phyloP scores from a whole-genome alignment of 2,797 vertebrate genomes.

The Petrocephalus schoutedeni region DNA sequence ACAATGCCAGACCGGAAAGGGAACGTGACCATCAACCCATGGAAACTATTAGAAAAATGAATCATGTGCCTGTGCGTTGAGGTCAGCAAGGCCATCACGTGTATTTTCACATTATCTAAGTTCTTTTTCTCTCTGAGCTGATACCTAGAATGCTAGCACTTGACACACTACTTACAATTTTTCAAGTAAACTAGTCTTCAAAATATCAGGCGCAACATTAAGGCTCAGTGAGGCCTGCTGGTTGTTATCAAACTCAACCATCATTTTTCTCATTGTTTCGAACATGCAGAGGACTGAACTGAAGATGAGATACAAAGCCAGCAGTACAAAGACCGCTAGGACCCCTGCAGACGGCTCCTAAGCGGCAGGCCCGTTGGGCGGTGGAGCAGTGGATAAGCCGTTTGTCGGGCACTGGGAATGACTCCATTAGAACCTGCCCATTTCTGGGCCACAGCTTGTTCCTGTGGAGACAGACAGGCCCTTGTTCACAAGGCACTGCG shows the following conservation, averaged over 20 bases:
- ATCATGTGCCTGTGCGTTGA: neutral
- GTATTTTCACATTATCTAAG: neutral
- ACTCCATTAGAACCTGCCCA: neutral
- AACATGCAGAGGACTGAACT: neutral
- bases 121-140: neutral
- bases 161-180: neutral
- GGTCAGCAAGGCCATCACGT: neutral
- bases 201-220: neutral
- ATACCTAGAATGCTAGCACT: neutral
- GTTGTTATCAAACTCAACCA: neutral
- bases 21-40: no score
- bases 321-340: neutral
- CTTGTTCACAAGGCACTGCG: constrained; percentile 6
- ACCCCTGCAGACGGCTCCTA: neutral
- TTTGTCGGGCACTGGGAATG: neutral
- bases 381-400: neutral
- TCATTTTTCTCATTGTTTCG: neutral
- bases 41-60: neutral
- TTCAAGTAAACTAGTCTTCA: neutral
- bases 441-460: neutral
- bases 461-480: constrained; percentile 3
- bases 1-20: no score
- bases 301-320: neutral
- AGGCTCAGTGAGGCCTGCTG: neutral
- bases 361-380: neutral